Base-by-base conservation (phyloP, 2,888 invertebrate genomes). In the Agriotes lineatus region DNA sequence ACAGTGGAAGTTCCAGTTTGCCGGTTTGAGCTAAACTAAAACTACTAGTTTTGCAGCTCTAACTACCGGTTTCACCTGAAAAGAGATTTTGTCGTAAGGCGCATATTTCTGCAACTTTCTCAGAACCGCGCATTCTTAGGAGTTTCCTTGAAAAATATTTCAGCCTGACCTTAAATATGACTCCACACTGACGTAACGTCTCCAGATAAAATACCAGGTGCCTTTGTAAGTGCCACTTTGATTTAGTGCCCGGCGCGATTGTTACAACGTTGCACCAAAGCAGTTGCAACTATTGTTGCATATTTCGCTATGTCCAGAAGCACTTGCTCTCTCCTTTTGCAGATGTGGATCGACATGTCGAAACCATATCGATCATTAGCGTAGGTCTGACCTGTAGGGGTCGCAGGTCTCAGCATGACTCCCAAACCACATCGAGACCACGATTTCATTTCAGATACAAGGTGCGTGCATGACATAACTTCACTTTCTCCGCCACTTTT, bases 401-500 rank as follows among this genome's bases (percentile, higher is more conserved):
- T 39, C 37, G n/a, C 14, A 52, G 14, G 52, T 52, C 52, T 52
- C 52, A 30, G 33, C 52, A 52, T 30, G 33, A 52, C 25, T 30
- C 14, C 33, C 33, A 30, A 52, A 52, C 33, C 19, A 12, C 33
- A 14, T 10, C 18, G 25, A 20, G 19, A 52, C 33, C 30, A 54
- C 10, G 33, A 54, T 54, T 22, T 50, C 50, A 25, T 50, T 30
- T 25, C 25, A 50, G 50, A 54, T 37, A 35, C 18, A 37, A 33
- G 22, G 50, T 50, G 35, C 54, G 35, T 54, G 18, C 12, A 35
- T 54, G 52, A 52, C 52, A 52, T 25, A 52, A 52, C 16, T 10
- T 9, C 52, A 52, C 52, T 52, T 52, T 52, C 52, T 52, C 52
- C 33, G 30, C n/a, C 9, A 52, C 52, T 52, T 52, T 52, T 52